Evolutionary conservation across 2,888 invertebrate genomes (phyloP), one percentile per base, ranked within the genome.

Genomic region (Sialis lutaria): DNA sequence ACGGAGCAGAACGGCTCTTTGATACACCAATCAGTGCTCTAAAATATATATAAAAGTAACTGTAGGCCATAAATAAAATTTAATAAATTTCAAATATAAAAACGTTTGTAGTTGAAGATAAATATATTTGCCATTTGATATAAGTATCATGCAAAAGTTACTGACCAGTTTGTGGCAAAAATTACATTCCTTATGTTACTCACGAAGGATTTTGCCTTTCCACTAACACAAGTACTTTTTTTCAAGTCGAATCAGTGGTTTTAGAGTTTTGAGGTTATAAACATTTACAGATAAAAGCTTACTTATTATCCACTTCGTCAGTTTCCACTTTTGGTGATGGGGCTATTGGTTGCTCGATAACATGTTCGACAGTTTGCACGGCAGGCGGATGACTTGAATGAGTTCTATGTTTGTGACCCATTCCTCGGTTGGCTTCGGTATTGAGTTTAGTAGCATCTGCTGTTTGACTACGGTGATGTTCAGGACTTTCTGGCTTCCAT

Each of bases 401-500:
- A 22, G 39, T 39, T 39, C 39, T 39, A 13, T 39, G 13, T 22
- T 22, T 22, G 22, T 22, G 22, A 22, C 22, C 22, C 22, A 22
- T 46, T 30, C 47, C 47, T 13, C 42, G 42, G 42, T 47, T 46
- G 5, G 48, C 33, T 22, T 45, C 37, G 35, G 45, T 46, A 39
- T 43, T 48, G 37, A 46, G 30, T 22, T 42, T 42, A 9, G 46
- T 33, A 9, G 48, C 45, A 9, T 31, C 39, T 13, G 42, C 9
- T 30, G 50, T 33, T 13, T 51, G 52, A 33, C 48, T 52, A 7
- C 55, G 57, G 44, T 61, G 60, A 58, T 75, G 75, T 54, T 76
- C 76, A 2, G 75, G 75, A 55, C 77, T 75, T 56, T 90, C 90
- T 53, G 85, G 88, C 58, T 88, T 89, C 87, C 90, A 90, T 63